These are phyloP conservation scores for Urocynchramus pylzowi DNA, from an alignment of 2,113 vertebrate genomes.

Conservation along the genomic window DNA sequence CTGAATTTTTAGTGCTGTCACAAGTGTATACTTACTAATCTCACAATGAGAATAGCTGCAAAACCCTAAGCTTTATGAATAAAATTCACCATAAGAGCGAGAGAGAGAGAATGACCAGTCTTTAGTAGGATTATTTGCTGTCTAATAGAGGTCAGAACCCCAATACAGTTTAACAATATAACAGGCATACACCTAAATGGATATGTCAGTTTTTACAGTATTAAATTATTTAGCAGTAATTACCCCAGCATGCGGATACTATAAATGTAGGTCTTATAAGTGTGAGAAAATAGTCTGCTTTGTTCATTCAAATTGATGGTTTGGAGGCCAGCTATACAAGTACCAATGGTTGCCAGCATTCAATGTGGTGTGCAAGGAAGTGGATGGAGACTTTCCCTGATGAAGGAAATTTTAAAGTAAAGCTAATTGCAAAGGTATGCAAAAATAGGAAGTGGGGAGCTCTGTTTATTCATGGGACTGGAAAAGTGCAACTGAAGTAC, in stretches of 20 bases:
- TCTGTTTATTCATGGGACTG: not conserved
- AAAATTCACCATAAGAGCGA: constrained; percentile 36
- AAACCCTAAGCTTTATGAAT: constrained; percentile 45
- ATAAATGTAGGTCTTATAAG: constrained; percentile 69
- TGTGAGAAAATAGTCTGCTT: constrained; percentile 67
- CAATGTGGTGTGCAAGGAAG: not conserved
- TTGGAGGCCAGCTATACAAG: constrained; percentile 48
- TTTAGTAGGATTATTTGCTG: constrained; percentile 71
- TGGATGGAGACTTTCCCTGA: not conserved
- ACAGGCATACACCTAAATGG: constrained; percentile 69
- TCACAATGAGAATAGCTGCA: constrained; percentile 3
- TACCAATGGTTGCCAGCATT: not conserved
- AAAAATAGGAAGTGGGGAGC: not conserved
- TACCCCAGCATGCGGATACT: constrained; percentile 71
- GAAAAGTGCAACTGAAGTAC: not conserved
- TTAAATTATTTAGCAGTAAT: constrained; percentile 77
- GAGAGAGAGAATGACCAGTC: constrained; percentile 62
- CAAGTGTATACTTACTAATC: constrained; percentile 57
- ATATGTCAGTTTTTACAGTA: constrained; percentile 74
- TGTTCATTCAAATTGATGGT: constrained; percentile 68
- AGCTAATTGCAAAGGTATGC: not conserved
- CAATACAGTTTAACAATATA: constrained; percentile 73
- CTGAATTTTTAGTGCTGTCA: constrained; percentile 52
- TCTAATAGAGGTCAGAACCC: constrained; percentile 73
- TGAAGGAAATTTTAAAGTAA: not conserved